Percentiles rank a stretch among this genome's conserved stretches.
These are phyloP conservation scores for Anarrhichthys ocellatus DNA, from an alignment of 2,113 vertebrate genomes.

Conservation along the genomic window DNA sequence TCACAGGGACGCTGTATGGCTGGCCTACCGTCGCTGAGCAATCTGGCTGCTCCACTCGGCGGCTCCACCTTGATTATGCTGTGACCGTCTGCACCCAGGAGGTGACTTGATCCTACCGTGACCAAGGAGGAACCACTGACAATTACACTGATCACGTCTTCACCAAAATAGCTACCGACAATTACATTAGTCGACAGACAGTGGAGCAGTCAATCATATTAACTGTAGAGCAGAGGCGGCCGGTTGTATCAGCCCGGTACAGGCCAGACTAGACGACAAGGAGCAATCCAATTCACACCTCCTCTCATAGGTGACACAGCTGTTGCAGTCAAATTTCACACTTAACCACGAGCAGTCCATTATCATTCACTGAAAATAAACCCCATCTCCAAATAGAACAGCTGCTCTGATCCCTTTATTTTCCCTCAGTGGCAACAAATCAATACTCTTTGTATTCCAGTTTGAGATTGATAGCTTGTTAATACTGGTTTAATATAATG, in stretches of 20 bases:
- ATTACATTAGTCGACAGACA: conserved; percentile 78
- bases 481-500: conserved; percentile 50
- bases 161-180: conserved; percentile 70
- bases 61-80: conserved; percentile 39
- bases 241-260: conserved; percentile 46
- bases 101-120: conserved; percentile 68
- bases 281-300: conserved; percentile 76
- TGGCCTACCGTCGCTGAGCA: conserved; percentile 58
- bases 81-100: conserved; percentile 47
- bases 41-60: conserved; percentile 35
- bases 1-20: conserved; percentile 65
- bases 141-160: conserved; percentile 67
- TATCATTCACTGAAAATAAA: conserved; percentile 65
- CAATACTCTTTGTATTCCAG: conserved; percentile 44
- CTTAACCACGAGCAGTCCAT: conserved; percentile 65
- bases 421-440: conserved; percentile 51
- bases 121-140: conserved; percentile 59
- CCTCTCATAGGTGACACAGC: conserved; percentile 70
- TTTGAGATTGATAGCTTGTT: conserved; percentile 36
- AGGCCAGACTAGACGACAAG: conserved; percentile 59
- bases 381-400: conserved; percentile 53
- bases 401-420: conserved; percentile 45
- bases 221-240: conserved; percentile 50
- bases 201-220: conserved; percentile 76
- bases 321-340: conserved; percentile 73